Conservation (phyloP, 2,797 vertebrate genomes). For the Philypnodon macrostomus region DNA sequence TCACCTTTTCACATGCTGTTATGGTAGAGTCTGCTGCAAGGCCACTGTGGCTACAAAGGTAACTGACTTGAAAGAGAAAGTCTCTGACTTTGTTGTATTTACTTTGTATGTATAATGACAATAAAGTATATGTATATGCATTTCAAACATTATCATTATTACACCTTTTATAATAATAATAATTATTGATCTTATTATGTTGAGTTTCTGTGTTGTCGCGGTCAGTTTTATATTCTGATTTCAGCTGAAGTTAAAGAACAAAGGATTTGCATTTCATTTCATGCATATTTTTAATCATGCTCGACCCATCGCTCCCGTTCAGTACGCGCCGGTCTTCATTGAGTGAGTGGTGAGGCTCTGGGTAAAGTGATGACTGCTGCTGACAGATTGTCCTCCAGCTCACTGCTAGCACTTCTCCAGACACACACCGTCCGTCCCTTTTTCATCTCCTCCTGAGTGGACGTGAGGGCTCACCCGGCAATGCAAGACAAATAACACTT, state of each 20-base stretch:
- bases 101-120: no score
- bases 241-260: constrained; percentile 39
- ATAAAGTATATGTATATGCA: no score
- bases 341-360: constrained; percentile 63
- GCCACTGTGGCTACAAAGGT: no score
- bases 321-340: constrained; percentile 55
- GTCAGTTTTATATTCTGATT: constrained; percentile 9
- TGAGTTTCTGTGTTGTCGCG: background rate
- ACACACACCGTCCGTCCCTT: constrained; percentile 63
- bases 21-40: no score
- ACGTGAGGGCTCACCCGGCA: constrained; percentile 63
- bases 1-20: no score
- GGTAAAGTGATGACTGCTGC: constrained; percentile 71
- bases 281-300: constrained; percentile 72
- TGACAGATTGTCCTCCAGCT: constrained; percentile 69
- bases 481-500: constrained; percentile 70
- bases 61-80: no score
- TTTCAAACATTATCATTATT: no score
- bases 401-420: constrained; percentile 60
- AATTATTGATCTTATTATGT: no score
- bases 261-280: constrained; percentile 68
- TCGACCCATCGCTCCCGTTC: constrained; percentile 57
- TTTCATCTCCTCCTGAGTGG: constrained; percentile 69
- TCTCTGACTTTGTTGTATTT: no score
- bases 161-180: no score